Base-by-base conservation (phyloP, 1,140 invertebrate species). In the Macrosteles quadrilineatus region DNA sequence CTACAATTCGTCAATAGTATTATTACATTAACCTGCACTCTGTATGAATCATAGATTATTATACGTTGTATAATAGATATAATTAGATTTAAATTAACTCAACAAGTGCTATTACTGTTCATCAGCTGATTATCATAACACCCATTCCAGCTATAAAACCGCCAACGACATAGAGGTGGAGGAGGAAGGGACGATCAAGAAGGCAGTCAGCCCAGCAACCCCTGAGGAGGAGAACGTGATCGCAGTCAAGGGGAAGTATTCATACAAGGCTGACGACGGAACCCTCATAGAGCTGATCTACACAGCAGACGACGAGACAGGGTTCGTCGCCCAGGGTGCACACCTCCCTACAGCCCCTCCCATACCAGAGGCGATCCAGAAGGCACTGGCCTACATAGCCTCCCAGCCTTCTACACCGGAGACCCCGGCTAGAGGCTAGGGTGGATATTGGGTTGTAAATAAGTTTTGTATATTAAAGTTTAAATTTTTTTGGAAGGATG, bases 71-170 rank as follows among this genome's bases (percentile, higher is more conserved):
- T n/a, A n/a, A n/a, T n/a, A n/a, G n/a, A n/a, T n/a, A n/a, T n/a
- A n/a, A n/a, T n/a, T n/a, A n/a, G n/a, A n/a, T n/a, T n/a, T n/a
- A n/a, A n/a, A n/a, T n/a, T n/a, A n/a, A n/a, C n/a, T n/a, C n/a
- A n/a, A n/a, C n/a, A n/a, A n/a, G n/a, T n/a, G n/a, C n/a, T n/a
- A n/a, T n/a, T 36, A 85, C 69, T 80, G n/a, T n/a, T n/a, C n/a
- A n/a, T n/a, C n/a, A n/a, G n/a, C n/a, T n/a, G n/a, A n/a, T n/a
- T n/a, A n/a, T n/a, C n/a, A n/a, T n/a, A n/a, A n/a, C n/a, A n/a
- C n/a, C n/a, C n/a, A n/a, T n/a, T n/a, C n/a, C n/a, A 92, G 90
- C 73, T 93, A 92, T 80, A 91, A 94, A 81, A 94, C 92, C 71
- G 91, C 90, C 6, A 94, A 95, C 81, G 90, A 92, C 77, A 94